Percentiles rank a stretch among this genome's conserved stretches.
These are phyloP conservation scores for Platyscapa corneri DNA, from an alignment of 1,140 invertebrate species.

Conservation along the genomic window DNA sequence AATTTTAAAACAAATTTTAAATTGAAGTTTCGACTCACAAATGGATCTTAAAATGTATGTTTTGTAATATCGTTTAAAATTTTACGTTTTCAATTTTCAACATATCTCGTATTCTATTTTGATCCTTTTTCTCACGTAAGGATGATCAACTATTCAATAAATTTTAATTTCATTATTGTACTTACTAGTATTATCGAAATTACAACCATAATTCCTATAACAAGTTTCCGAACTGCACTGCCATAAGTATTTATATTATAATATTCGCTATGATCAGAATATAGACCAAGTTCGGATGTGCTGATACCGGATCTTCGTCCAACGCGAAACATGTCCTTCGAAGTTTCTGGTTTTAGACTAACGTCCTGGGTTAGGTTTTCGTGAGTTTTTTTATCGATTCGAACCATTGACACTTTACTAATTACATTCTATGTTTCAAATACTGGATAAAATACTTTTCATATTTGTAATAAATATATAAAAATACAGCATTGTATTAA, in stretches of 20 bases:
- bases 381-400: neutral
- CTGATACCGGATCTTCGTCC: constrained; percentile 69
- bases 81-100: too few species aligned
- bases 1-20: too few species aligned
- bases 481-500: neutral
- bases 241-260: constrained; percentile 65
- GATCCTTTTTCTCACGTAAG: too few species aligned
- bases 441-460: neutral
- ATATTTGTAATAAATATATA: neutral
- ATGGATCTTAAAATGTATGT: too few species aligned
- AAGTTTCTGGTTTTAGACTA: constrained; percentile 19
- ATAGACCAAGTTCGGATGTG: constrained; percentile 71
- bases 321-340: constrained; percentile 68
- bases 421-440: constrained; percentile 9
- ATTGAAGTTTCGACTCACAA: too few species aligned
- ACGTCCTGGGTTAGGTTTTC: neutral
- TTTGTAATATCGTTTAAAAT: too few species aligned
- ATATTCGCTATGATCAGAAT: constrained; percentile 68
- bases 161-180: too few species aligned
- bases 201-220: constrained; percentile 69
- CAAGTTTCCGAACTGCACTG: constrained; percentile 64
- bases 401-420: constrained; percentile 43
- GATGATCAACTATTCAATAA: too few species aligned
- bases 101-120: too few species aligned
- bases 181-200: constrained; percentile 70